Conservation (phyloP, 2,797 vertebrate species). For the Intellagama lesueurii region DNA sequence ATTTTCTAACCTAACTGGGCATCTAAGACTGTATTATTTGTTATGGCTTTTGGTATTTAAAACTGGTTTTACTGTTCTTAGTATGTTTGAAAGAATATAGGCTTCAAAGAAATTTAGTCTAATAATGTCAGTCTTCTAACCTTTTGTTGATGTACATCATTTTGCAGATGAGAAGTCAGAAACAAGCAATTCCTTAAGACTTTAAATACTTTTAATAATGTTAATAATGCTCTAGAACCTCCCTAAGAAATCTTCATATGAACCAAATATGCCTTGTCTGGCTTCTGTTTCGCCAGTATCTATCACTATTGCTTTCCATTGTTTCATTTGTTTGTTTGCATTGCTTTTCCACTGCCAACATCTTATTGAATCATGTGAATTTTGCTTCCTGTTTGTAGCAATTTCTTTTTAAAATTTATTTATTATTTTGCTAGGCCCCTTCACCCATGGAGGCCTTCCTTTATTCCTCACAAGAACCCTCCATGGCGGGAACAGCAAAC, state of each 20-base stretch:
- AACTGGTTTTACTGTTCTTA: too few relatives aligned
- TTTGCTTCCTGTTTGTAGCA: too few relatives aligned
- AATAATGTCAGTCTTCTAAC: too few relatives aligned
- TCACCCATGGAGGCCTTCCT: not conserved
- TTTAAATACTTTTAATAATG: too few relatives aligned
- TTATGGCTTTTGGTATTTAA: too few relatives aligned
- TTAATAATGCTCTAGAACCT: not conserved
- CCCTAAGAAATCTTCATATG: not conserved
- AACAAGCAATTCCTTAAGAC: too few relatives aligned
- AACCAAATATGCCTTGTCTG: not conserved
- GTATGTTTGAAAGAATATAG: too few relatives aligned
- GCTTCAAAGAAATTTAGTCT: too few relatives aligned
- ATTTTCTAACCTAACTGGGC: too few relatives aligned
- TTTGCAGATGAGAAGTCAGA: too few relatives aligned
- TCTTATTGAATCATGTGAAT: not conserved
- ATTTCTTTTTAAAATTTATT: not conserved
- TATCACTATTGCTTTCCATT: not conserved
- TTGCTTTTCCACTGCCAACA: not conserved
- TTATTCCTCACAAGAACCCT: not conserved
- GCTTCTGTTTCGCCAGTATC: not conserved
- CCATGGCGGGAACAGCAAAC: not conserved
- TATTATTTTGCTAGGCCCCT: not conserved
- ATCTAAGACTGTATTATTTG: too few relatives aligned
- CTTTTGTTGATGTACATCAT: too few relatives aligned
- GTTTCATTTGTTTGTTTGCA: not conserved